A percentile compares a stretch with the other conserved stretches of the same genome.
phyloP scores from a whole-genome alignment of 2,888 invertebrate genomes.

The Eugnorisma glareosa region DNA sequence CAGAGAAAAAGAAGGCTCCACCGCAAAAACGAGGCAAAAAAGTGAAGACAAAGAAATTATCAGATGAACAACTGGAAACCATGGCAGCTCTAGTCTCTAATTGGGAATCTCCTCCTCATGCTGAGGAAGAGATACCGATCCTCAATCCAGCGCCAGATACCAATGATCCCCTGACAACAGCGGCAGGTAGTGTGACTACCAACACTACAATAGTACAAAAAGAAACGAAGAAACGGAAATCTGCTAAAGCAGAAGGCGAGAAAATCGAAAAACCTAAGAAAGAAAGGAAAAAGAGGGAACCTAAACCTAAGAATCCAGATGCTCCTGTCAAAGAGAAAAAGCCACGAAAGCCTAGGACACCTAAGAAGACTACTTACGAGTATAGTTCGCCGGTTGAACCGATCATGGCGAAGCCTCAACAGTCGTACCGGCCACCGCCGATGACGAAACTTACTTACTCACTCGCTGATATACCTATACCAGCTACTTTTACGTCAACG shows the following conservation, averaged over 20 bases:
- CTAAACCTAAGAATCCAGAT: constrained; percentile 69
- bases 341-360: constrained; percentile 81
- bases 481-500: constrained; percentile 1
- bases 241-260: constrained; percentile 67
- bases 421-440: constrained; percentile 60
- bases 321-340: constrained; percentile 77
- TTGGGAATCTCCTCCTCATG: constrained; percentile 84
- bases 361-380: constrained; percentile 77
- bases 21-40: constrained; percentile 67
- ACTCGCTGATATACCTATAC: constrained; percentile 15
- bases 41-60: constrained; percentile 81
- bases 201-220: constrained; percentile 62
- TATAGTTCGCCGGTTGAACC: constrained; percentile 81
- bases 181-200: constrained; percentile 22
- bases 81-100: constrained; percentile 82
- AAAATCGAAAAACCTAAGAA: constrained; percentile 76
- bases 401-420: constrained; percentile 71
- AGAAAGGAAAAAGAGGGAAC: constrained; percentile 75
- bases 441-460: constrained; percentile 25
- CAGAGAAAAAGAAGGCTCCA: constrained; percentile 66
- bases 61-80: constrained; percentile 79
- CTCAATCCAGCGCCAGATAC: constrained; percentile 42
- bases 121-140: constrained; percentile 69
- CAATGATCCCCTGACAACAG: constrained; percentile 66
- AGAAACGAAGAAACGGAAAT: constrained; percentile 81